Percentiles rank a stretch among this genome's conserved stretches.
Evolutionary conservation across 2,888 invertebrate species (phyloP).

Genomic region (Diaphora mendica): DNA sequence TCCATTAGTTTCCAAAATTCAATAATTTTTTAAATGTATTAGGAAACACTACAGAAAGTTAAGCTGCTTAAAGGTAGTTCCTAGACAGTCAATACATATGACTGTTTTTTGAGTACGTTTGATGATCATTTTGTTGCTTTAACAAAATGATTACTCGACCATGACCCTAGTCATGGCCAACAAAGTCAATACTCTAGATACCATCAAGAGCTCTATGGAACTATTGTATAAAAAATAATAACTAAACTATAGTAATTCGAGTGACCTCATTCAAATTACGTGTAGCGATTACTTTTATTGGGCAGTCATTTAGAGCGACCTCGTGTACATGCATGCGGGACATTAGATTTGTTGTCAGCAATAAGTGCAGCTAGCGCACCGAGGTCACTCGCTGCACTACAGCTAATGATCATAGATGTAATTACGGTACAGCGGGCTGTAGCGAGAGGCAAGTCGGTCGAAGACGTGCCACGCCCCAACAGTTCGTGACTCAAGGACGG

Average conservation of each 20-base stretch:
- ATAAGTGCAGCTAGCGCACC: slow-evolving; percentile 38
- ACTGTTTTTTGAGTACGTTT: not conserved
- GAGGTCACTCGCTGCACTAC: slow-evolving; percentile 41
- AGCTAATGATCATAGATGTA: slow-evolving; percentile 56
- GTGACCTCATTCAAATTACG: slow-evolving; percentile 43
- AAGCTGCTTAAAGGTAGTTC: not conserved
- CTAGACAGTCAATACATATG: not conserved
- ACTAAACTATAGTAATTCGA: slow-evolving; percentile 9
- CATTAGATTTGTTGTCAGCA: slow-evolving; percentile 27
- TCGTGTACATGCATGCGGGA: slow-evolving; percentile 37
- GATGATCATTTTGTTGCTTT: not conserved
- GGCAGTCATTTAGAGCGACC: slow-evolving; percentile 33
- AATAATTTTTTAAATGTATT: not conserved
- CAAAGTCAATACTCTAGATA: slow-evolving; percentile 8
- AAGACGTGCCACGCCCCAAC: slow-evolving; percentile 62
- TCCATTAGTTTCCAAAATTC: too few relatives aligned
- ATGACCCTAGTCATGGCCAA: slow-evolving; percentile 6
- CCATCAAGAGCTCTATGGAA: slow-evolving; percentile 9
- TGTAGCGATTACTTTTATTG: slow-evolving; percentile 38
- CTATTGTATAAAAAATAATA: slow-evolving; percentile 10
- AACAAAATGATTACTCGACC: not conserved
- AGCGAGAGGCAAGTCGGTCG: slow-evolving; percentile 65
- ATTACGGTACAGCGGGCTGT: slow-evolving; percentile 56
- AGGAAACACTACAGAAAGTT: not conserved
- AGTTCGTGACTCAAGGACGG: slow-evolving; percentile 71